These are phyloP conservation scores for Myathropa florea DNA, from an alignment of 2,888 invertebrate species.

Conservation along the genomic window DNA sequence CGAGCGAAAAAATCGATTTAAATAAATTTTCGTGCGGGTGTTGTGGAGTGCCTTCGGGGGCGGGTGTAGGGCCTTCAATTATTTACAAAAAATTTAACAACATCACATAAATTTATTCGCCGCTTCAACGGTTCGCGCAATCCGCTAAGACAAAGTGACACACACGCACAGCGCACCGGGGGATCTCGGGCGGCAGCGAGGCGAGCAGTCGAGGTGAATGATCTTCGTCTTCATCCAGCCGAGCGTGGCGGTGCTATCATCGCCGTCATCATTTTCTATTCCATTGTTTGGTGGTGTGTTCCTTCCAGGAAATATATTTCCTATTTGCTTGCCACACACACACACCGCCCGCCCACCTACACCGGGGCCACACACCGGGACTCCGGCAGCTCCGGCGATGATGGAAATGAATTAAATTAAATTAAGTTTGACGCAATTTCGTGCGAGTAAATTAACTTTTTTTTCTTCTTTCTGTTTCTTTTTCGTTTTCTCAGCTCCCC, in stretches of 20 bases:
- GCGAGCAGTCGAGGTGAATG: slow-evolving; percentile 26
- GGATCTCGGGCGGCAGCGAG: too few species aligned
- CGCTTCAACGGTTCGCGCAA: slow-evolving; percentile 12
- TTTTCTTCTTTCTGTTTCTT: background rate
- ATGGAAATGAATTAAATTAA: slow-evolving; percentile 64
- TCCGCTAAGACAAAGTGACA: slow-evolving; percentile 13
- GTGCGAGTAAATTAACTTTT: slow-evolving; percentile 45
- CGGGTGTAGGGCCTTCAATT: slow-evolving; percentile 32
- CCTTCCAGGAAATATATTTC: slow-evolving; percentile 47
- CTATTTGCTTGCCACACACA: slow-evolving; percentile 27
- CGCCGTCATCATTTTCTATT: slow-evolving; percentile 53
- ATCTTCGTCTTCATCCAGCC: slow-evolving; percentile 36
- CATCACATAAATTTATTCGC: slow-evolving; percentile 58
- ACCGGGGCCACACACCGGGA: background rate
- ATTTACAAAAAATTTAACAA: slow-evolving; percentile 64
- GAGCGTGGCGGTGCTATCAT: slow-evolving; percentile 16
- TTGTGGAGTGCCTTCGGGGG: background rate
- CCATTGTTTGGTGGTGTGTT: slow-evolving; percentile 38
- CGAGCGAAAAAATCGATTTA: slow-evolving; percentile 32
- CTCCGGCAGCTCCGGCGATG: background rate
- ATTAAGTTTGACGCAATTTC: slow-evolving; percentile 61
- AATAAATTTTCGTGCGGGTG: slow-evolving; percentile 21
- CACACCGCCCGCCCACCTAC: background rate
- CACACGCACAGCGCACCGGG: background rate
- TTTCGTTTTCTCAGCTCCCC: too few species aligned